Evolutionary conservation across 2,797 vertebrate species (phyloP).

Genomic region (Clarias laeviceps): DNA sequence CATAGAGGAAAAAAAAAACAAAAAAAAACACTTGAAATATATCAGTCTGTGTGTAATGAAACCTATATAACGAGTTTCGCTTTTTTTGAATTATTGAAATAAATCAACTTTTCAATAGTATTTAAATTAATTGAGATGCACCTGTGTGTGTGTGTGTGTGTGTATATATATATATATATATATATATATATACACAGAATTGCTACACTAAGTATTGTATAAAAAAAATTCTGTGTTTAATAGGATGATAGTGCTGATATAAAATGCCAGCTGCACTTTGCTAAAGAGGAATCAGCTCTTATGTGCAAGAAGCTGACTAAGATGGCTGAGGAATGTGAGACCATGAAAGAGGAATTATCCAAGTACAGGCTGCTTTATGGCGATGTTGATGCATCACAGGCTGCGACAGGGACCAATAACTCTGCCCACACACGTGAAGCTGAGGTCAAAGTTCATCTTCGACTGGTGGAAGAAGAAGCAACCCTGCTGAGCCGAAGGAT

Average conservation of each 20-base stretch:
- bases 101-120: too few relatives aligned
- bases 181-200: not conserved
- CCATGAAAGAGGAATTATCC: conserved; percentile 87
- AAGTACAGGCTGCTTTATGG: conserved; percentile 88
- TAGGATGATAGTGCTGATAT: conserved; percentile 95
- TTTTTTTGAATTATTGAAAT: too few relatives aligned
- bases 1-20: too few relatives aligned
- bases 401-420: conserved; percentile 75
- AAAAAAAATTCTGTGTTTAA: not conserved
- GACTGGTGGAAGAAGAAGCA: conserved; percentile 96
- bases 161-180: too few relatives aligned
- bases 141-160: too few relatives aligned
- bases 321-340: conserved; percentile 88
- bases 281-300: conserved; percentile 94
- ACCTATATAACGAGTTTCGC: too few relatives aligned
- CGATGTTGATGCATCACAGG: conserved; percentile 79
- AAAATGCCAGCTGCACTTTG: conserved; percentile 95
- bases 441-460: conserved; percentile 90
- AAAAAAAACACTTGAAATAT: too few relatives aligned
- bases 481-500: conserved; percentile 92
- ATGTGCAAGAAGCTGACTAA: conserved; percentile 99
- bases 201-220: not conserved
- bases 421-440: conserved; percentile 83
- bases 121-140: too few relatives aligned
- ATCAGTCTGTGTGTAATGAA: too few relatives aligned